These are phyloP conservation scores for Tragelaphus oryx DNA, from an alignment of 2,797 vertebrate genomes.

Conservation along the genomic window DNA sequence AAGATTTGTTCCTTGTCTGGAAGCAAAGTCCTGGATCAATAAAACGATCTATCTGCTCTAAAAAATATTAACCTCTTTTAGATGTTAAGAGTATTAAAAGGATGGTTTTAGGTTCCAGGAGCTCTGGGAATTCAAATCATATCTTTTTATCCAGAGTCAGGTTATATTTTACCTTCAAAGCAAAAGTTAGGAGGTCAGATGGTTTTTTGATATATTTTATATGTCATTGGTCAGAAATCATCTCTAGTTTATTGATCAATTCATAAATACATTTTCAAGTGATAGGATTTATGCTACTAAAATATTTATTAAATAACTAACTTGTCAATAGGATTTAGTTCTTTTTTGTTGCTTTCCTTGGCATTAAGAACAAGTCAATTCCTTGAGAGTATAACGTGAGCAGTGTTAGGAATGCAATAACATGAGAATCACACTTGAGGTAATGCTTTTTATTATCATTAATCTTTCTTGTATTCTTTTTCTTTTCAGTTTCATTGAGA, in stretches of 20 bases:
- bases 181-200: not conserved
- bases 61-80: not conserved
- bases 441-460: not conserved
- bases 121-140: not conserved
- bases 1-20: conserved; percentile 3
- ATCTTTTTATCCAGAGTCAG: not conserved
- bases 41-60: not conserved
- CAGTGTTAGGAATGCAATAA: not conserved
- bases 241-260: not conserved
- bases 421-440: not conserved
- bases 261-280: not conserved
- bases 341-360: not conserved
- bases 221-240: not conserved
- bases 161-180: not conserved
- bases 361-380: not conserved
- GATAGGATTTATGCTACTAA: not conserved
- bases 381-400: not conserved
- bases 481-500: not conserved
- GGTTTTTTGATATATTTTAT: not conserved
- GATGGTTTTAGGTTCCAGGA: not conserved
- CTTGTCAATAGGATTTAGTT: conserved; percentile 17
- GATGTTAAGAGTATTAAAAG: not conserved
- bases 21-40: not conserved
- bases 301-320: not conserved
- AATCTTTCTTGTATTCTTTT: not conserved